Base-by-base conservation (phyloP, 2,113 vertebrate genomes). In the Echinops telfairi region DNA sequence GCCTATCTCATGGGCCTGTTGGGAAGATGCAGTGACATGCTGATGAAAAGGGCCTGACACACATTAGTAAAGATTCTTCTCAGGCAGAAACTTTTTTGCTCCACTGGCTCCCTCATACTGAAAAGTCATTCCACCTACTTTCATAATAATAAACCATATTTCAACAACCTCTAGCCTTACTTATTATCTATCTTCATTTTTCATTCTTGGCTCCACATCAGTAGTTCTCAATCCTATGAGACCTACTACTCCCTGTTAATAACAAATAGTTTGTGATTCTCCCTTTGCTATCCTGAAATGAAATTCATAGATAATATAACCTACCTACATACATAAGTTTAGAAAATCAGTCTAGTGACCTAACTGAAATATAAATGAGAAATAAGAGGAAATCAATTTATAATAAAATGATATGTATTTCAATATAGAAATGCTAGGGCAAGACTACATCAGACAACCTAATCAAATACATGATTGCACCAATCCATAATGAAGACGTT, bases 331-430 rank as follows among this genome's bases (percentile, higher is more conserved):
- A 38, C 29, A 84, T 89, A 89, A 90, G 86, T 96, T 90, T 2
- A 62, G 40, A 81, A 91, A 92, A 78, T 91, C 80, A 94, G 33
- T 82, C 40, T 43, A 79, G 19, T 93, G 75, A 79, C 68, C 87
- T 71, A 91, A 82, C 73, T 91, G 80, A 94, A 95, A 95, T 91
- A 95, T 88, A 91, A 92, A 91, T 83, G 57, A 96, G 77, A 71
- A 91, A 76, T 53, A 16, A 93, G 93, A 75, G 22, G 27, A 92
- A 94, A 94, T 25, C n/a, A 95, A 96, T 95, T 91, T 94, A 82
- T 7, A 96, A 76, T 70, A 89, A 89, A 92, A 89, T 89, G 16
- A 75, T 89, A 91, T 38, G 20, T 80, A 94, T 88, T 91, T 95
- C 60, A 83, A 88, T 91, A 94, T 53, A 87, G 64, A 82, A 94